A percentile compares a stretch with the other conserved stretches of the same genome.
phyloP scores from a whole-genome alignment of 2,113 vertebrate genomes.

The Chamaea fasciata region DNA sequence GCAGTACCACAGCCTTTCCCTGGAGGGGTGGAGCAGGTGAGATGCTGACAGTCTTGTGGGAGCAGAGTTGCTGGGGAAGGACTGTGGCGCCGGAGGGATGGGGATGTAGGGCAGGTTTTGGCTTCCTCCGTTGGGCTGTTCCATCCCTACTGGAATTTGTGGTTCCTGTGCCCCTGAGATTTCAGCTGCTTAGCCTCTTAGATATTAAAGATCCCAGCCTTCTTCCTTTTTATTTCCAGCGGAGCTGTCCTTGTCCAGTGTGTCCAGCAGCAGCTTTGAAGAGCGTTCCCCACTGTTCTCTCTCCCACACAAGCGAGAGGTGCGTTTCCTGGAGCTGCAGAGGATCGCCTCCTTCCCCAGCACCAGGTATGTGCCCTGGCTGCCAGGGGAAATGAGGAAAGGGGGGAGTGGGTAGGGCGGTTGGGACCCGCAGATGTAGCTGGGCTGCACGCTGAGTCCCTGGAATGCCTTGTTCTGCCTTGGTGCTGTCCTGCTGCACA shows the following conservation, averaged over 20 bases:
- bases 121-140: neutral
- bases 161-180: neutral
- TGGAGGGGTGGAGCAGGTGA: neutral
- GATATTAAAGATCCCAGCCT: neutral
- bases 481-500: neutral
- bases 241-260: neutral
- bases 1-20: neutral
- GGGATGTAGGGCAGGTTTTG: neutral
- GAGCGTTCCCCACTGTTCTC: constrained; percentile 71
- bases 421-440: accelerated
- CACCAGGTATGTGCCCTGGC: constrained; percentile 47
- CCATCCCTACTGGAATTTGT: neutral
- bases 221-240: neutral
- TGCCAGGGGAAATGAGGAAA: neutral
- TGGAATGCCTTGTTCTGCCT: neutral
- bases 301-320: constrained; percentile 54
- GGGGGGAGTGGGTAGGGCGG: accelerated
- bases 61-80: neutral
- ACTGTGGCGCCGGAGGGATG: neutral
- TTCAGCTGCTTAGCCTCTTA: neutral
- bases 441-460: accelerated
- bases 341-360: constrained; percentile 75
- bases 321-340: constrained; percentile 84
- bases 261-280: constrained; percentile 55
- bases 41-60: neutral